Percentiles rank a stretch among this genome's conserved stretches.
Evolutionary conservation across 1,140 invertebrate genomes (phyloP).

Genomic region (Ceratina australensis): DNA sequence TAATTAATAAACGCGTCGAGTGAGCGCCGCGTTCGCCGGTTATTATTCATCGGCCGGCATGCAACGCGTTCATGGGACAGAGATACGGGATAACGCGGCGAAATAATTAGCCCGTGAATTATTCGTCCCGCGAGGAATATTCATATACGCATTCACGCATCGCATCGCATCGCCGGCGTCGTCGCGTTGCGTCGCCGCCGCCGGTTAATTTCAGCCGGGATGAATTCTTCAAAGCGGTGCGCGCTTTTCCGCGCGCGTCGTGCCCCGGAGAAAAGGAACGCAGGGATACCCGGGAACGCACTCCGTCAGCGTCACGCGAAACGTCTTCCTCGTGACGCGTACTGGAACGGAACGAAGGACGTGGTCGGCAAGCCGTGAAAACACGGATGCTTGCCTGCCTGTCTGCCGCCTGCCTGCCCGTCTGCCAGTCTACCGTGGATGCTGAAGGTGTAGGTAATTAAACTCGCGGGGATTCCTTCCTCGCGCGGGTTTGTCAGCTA

Average conservation of each 20-base stretch:
- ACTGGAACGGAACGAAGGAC: slow-evolving; percentile 63
- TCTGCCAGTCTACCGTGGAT: slow-evolving; percentile 41
- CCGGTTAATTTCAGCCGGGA: slow-evolving; percentile 23
- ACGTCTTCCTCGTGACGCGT: slow-evolving; percentile 29
- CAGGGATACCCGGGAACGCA: background rate
- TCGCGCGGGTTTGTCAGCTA: background rate
- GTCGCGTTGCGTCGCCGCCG: slow-evolving; percentile 1
- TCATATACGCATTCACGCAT: slow-evolving; percentile 1
- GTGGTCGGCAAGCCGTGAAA: slow-evolving; percentile 65
- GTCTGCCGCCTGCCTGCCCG: slow-evolving; percentile 29
- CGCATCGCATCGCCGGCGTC: background rate
- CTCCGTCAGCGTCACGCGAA: background rate
- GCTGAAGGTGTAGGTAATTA: slow-evolving; percentile 63
- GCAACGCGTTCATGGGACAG: slow-evolving; percentile 16
- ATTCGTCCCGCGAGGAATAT: slow-evolving; percentile 41
- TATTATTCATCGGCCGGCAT: slow-evolving; percentile 33
- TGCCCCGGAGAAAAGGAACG: background rate
- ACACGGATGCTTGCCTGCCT: slow-evolving; percentile 49
- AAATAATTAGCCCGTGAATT: slow-evolving; percentile 45
- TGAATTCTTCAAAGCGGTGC: slow-evolving; percentile 8
- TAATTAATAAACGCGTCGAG: slow-evolving; percentile 4
- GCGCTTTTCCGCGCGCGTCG: background rate
- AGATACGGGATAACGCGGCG: slow-evolving; percentile 37
- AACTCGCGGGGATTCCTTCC: slow-evolving; percentile 30
- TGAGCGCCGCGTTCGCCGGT: background rate